Conservation (phyloP, 2,888 invertebrate genomes). For the Cerastis leucographa region DNA sequence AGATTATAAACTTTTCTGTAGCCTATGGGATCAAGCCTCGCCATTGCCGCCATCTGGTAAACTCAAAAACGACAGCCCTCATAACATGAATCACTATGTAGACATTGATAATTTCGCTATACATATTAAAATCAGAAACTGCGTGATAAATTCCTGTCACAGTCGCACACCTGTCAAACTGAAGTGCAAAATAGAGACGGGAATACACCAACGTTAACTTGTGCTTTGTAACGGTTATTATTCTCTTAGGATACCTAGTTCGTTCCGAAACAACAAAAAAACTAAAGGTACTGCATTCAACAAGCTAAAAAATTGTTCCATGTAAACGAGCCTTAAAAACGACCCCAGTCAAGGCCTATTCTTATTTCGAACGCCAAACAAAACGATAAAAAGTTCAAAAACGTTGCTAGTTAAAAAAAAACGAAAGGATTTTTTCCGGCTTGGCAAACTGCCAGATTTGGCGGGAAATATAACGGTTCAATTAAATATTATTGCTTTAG, state of each 20-base stretch:
- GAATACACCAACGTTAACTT: neutral
- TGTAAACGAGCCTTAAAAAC: conserved; percentile 9
- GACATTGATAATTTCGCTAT: neutral
- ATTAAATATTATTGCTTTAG: conserved; percentile 43
- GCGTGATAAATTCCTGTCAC: neutral
- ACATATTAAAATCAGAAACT: neutral
- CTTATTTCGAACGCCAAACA: conserved; percentile 31
- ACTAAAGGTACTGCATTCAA: neutral
- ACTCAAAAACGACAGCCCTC: neutral
- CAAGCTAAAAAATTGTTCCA: neutral
- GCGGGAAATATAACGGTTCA: conserved; percentile 49
- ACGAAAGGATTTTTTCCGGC: conserved; percentile 40
- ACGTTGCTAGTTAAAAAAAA: conserved; percentile 43
- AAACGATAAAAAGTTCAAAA: conserved; percentile 49
- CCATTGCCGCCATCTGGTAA: neutral
- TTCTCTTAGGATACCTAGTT: neutral
- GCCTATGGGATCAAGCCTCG: too few relatives aligned
- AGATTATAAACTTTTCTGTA: too few relatives aligned
- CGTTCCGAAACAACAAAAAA: neutral
- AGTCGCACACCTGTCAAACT: neutral
- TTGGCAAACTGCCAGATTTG: conserved; percentile 44
- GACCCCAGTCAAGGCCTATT: conserved; percentile 30
- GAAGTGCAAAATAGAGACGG: neutral
- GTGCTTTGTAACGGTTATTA: neutral
- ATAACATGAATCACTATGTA: neutral